Evolutionary conservation across 2,797 vertebrate species (phyloP), one percentile per base, ranked within the genome.

Genomic region (Lophura swinhoii): DNA sequence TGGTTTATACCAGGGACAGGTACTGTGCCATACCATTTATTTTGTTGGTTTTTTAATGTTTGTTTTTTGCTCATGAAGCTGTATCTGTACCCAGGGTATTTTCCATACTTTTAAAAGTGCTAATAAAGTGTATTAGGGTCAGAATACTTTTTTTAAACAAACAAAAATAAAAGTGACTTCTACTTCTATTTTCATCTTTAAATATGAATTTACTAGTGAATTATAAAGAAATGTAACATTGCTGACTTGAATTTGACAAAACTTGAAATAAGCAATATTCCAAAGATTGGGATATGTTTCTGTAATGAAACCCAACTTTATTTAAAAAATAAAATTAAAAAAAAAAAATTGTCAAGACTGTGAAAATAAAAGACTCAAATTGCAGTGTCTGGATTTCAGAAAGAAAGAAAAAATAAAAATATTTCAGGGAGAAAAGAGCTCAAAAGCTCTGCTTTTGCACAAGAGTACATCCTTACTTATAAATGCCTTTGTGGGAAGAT

Each of bases 1-100:
- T 60, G 99, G 99, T 80, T 98, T 99, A 95, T 99, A 99, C 96
- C 99, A 99, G 95, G 99, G 99, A 97, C 99, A 99, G 99, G 99
- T 99, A 98, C 69, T 96, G 55, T 94, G 78, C 71, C 79, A 62
- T 82, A 73, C 51, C 69, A 44, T 80, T 96, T 92, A 31, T 68
- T 24, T 41, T n/a, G 55, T n/a, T 56, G 31, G 79, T 33, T 84
- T 29, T 20, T 62, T 84, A n/a, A 6, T 33, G 22, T 53, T 41
- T 68, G 17, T 37, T 21, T 56, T 41, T 68, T 66, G 1, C 11
- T 68, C 1, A 20, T 67, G 9, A 43, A 79, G 77, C 29, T 63
- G 3, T 75, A 53, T 29, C 43, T 53, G 2, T 43, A 14, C 9
- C 7, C 0, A 70, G 4, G 41, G 10, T n/a, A 41, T 75, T 68